Evolutionary conservation across 2,113 vertebrate species (phyloP).

Genomic region (Urocitellus parryii): DNA sequence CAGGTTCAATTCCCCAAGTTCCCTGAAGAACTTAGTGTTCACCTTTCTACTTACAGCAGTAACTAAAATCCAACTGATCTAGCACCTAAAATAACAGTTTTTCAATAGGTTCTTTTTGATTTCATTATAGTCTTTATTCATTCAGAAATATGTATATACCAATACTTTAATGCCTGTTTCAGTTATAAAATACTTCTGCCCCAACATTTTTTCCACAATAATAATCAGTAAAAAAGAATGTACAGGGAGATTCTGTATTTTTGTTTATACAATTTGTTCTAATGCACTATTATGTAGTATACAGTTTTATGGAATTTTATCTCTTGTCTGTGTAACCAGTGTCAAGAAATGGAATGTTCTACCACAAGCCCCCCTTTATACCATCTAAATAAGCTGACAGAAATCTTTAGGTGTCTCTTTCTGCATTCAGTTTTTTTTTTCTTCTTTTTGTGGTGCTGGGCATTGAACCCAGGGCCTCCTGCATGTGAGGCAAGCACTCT

Average conservation of each 20-base stretch:
- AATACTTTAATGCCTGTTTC: not conserved
- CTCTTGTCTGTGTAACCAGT: not conserved
- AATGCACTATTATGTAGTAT: not conserved
- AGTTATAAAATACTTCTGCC: conserved; percentile 14
- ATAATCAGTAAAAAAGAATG: not conserved
- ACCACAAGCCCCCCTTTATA: not conserved
- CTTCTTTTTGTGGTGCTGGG: too few relatives aligned
- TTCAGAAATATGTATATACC: conserved; percentile 9
- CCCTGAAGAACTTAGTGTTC: not conserved
- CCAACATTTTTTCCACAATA: not conserved
- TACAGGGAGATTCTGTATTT: not conserved
- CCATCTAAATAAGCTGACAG: not conserved
- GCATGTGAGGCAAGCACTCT: too few relatives aligned
- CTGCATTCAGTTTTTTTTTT: not conserved
- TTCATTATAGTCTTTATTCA: not conserved
- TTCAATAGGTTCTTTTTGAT: conserved; percentile 1
- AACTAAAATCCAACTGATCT: conserved; percentile 6
- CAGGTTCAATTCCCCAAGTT: not conserved
- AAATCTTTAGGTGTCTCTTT: conserved; percentile 21
- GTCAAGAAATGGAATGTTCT: not conserved
- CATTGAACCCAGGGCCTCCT: too few relatives aligned
- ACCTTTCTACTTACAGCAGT: not conserved
- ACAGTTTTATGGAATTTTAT: not conserved
- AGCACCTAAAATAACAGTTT: not conserved
- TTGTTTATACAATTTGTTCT: not conserved